These are phyloP conservation scores for Pycnonotus jocosus DNA, from an alignment of 2,113 vertebrate species.

Conservation along the genomic window DNA sequence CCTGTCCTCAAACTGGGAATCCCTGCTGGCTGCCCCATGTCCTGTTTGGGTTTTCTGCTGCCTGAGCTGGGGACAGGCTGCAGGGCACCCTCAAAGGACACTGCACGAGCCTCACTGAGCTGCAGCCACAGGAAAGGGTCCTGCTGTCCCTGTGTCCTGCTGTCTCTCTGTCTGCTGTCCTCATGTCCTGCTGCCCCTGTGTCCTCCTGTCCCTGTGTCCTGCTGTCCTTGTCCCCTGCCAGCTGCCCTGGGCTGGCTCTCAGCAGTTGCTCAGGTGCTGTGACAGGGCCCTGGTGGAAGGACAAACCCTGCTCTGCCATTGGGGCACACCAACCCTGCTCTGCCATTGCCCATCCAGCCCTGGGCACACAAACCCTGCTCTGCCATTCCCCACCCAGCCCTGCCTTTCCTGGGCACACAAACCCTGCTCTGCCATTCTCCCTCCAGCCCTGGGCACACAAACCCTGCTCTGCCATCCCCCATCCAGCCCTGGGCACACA, in stretches of 20 bases:
- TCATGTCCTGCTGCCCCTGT: background rate
- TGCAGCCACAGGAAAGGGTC: background rate
- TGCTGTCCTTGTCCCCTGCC: background rate
- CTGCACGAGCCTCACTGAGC: background rate
- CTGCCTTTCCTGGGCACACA: too few relatives aligned
- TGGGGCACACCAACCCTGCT: too few relatives aligned
- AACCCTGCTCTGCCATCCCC: too few relatives aligned
- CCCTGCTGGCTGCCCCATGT: background rate
- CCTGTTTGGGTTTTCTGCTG: background rate
- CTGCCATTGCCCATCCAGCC: too few relatives aligned
- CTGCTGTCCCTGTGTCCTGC: background rate
- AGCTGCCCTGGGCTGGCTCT: background rate
- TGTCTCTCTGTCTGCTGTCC: background rate
- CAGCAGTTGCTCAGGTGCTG: background rate
- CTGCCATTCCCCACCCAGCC: too few relatives aligned
- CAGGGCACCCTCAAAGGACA: background rate
- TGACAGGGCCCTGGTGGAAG: background rate
- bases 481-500: too few relatives aligned
- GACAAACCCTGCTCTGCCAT: background rate
- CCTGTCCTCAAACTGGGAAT: background rate
- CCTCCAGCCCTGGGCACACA: too few relatives aligned
- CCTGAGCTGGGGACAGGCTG: background rate
- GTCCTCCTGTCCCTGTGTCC: background rate
- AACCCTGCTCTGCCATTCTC: background rate
- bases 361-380: too few relatives aligned